phyloP scores from a whole-genome alignment of 2,797 vertebrate genomes.

The Phataginus tricuspis region DNA sequence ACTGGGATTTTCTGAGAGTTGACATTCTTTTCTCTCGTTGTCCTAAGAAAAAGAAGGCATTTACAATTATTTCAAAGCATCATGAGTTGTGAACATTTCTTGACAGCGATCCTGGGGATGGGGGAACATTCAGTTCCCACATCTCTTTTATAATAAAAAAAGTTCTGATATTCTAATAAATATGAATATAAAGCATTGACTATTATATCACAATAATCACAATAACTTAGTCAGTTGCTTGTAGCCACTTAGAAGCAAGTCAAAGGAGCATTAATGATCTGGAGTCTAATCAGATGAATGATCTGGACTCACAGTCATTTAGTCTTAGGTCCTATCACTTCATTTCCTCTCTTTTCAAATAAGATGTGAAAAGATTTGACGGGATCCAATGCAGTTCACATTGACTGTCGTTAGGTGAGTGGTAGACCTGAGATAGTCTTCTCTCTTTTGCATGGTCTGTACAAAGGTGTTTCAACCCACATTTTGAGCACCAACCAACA shows the following conservation, averaged over 20 bases:
- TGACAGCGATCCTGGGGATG: background rate
- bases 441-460: background rate
- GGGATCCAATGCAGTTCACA: background rate
- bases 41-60: background rate
- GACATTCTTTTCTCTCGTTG: background rate
- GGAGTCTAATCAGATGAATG: background rate
- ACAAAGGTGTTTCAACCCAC: background rate
- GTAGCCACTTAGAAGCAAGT: background rate
- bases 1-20: background rate
- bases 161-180: background rate
- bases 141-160: background rate
- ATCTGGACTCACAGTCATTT: background rate
- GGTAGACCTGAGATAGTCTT: background rate
- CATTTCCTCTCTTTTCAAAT: background rate
- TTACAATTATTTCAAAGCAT: background rate
- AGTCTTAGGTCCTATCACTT: background rate
- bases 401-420: rapidly evolving
- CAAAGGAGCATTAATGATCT: background rate
- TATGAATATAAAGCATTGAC: background rate
- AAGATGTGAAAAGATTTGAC: background rate
- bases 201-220: background rate
- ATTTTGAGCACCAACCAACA: background rate
- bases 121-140: background rate
- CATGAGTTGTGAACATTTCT: background rate
- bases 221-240: background rate